These are phyloP conservation scores for Hetaerina titia DNA, from an alignment of 2,888 invertebrate genomes.

Conservation along the genomic window DNA sequence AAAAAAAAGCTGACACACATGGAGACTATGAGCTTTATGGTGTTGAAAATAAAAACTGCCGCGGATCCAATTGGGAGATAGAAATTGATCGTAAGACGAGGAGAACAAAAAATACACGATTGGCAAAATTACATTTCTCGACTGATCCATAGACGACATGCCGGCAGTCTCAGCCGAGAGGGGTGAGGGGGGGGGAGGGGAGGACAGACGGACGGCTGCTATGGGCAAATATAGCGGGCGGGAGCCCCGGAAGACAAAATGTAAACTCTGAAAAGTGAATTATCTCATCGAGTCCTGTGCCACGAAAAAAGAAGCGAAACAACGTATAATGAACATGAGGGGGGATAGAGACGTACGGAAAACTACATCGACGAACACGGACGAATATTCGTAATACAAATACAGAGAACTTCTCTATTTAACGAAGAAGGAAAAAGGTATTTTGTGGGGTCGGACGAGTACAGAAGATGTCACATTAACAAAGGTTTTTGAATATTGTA, in stretches of 20 bases:
- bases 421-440: neutral
- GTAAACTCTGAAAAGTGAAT: conserved; percentile 32
- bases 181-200: neutral
- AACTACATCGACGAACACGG: neutral
- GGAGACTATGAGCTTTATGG: neutral
- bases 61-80: neutral
- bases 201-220: neutral
- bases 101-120: neutral
- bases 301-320: neutral
- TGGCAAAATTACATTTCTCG: conserved; percentile 21
- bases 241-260: conserved; percentile 14
- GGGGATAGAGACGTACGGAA: neutral
- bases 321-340: neutral
- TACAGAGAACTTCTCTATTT: neutral
- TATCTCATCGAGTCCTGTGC: neutral
- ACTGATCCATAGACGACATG: conserved; percentile 5
- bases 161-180: neutral
- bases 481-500: neutral
- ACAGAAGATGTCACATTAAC: neutral
- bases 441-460: neutral
- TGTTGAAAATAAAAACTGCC: neutral
- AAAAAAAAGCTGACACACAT: neutral
- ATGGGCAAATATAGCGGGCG: neutral
- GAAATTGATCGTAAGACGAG: conserved; percentile 18
- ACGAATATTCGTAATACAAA: conserved; percentile 23